phyloP scores from a whole-genome alignment of 2,113 vertebrate species.

The Dolichotis patagonum region DNA sequence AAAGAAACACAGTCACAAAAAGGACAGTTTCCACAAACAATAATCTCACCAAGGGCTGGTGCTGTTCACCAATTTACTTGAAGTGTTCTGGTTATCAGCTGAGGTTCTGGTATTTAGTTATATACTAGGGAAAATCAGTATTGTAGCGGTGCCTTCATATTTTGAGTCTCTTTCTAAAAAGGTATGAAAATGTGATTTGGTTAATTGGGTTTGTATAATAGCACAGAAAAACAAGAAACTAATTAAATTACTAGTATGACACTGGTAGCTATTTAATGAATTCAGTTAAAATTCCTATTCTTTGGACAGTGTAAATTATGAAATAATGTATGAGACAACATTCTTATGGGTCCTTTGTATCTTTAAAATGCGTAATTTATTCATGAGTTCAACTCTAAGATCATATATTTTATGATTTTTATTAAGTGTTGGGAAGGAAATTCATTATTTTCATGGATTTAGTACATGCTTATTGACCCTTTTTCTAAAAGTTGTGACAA shows the following conservation, averaged over 20 bases:
- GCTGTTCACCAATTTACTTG: background rate
- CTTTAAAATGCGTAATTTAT: conserved; percentile 26
- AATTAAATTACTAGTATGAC: background rate
- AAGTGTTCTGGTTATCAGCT: no score
- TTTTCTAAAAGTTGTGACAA: background rate
- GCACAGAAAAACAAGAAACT: background rate
- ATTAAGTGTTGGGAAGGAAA: background rate
- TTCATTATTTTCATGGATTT: background rate
- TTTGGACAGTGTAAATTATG: conserved; percentile 5
- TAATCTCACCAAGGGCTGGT: no score
- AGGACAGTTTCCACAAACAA: no score
- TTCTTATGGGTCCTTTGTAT: background rate
- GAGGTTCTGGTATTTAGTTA: background rate
- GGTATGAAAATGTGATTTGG: background rate
- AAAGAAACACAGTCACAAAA: no score
- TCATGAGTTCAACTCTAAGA: background rate
- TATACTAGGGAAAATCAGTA: background rate
- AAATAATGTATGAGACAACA: background rate
- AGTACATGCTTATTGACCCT: background rate
- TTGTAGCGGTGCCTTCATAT: background rate
- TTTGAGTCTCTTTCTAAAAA: background rate
- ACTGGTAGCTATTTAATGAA: background rate
- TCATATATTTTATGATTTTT: background rate
- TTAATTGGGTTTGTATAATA: background rate
- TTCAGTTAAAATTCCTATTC: background rate